Conservation (phyloP, 2,113 vertebrate genomes). For the Oenanthe oenanthe region DNA sequence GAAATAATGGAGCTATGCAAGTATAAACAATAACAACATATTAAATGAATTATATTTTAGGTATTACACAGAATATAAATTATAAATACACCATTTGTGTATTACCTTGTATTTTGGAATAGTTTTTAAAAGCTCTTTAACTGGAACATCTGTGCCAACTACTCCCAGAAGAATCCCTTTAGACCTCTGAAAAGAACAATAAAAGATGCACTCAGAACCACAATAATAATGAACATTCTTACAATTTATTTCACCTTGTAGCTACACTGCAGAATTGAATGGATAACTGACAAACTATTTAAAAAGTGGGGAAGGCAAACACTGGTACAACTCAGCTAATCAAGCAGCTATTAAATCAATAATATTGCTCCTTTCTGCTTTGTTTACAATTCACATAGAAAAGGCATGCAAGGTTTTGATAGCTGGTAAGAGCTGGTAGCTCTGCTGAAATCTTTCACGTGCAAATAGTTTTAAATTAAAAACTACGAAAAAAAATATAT, state of each 20-base stretch:
- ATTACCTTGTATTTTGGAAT: constrained; percentile 98
- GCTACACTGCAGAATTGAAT: not conserved
- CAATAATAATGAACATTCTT: not conserved
- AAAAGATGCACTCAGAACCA: not conserved
- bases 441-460: not conserved
- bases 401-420: not conserved
- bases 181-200: constrained; percentile 82
- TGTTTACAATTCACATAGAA: not conserved
- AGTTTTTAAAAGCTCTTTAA: constrained; percentile 94
- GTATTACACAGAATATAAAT: not conserved
- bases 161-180: constrained; percentile 95
- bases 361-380: not conserved
- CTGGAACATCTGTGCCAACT: constrained; percentile 96
- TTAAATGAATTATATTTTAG: not conserved
- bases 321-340: not conserved
- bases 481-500: not conserved
- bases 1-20: not conserved
- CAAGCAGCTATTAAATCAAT: not conserved
- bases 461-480: not conserved
- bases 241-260: not conserved
- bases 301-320: not conserved
- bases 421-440: not conserved
- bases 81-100: not conserved
- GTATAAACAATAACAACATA: not conserved
- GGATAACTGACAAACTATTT: not conserved